Evolutionary conservation across 2,797 vertebrate genomes (phyloP).

Genomic region (Todus mexicanus): DNA sequence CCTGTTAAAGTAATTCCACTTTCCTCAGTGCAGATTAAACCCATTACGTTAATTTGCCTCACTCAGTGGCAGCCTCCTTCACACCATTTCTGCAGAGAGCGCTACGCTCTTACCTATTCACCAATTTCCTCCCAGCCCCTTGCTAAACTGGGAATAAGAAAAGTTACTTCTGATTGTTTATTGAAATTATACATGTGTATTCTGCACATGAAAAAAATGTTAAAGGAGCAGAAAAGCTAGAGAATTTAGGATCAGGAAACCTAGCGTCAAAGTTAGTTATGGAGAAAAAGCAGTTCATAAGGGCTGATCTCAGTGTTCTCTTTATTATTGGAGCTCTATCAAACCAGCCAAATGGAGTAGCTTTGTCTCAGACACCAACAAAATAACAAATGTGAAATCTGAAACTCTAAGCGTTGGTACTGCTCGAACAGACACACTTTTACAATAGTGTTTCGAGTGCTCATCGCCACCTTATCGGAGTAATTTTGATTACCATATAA

Average conservation of each 20-base stretch:
- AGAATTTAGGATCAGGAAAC: background rate
- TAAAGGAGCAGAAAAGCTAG: background rate
- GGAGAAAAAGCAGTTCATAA: background rate
- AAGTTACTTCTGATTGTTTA: background rate
- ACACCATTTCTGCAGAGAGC: background rate
- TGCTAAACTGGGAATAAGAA: background rate
- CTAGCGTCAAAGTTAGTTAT: background rate
- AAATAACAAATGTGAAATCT: background rate
- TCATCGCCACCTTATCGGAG: background rate
- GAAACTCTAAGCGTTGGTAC: background rate
- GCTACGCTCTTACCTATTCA: background rate
- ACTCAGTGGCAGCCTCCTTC: background rate
- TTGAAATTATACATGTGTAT: background rate
- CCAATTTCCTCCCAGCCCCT: background rate
- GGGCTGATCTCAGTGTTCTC: background rate
- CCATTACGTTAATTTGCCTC: background rate
- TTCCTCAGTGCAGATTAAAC: background rate
- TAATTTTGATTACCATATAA: background rate
- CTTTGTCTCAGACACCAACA: background rate
- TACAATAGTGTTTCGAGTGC: background rate
- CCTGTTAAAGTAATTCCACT: background rate
- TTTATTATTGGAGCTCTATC: background rate
- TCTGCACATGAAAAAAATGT: background rate
- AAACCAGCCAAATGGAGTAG: background rate
- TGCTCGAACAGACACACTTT: background rate